Percentiles rank a stretch among this genome's conserved stretches.
Conservation (phyloP, 1,140 invertebrate species). For the Parapsyche elsis region DNA sequence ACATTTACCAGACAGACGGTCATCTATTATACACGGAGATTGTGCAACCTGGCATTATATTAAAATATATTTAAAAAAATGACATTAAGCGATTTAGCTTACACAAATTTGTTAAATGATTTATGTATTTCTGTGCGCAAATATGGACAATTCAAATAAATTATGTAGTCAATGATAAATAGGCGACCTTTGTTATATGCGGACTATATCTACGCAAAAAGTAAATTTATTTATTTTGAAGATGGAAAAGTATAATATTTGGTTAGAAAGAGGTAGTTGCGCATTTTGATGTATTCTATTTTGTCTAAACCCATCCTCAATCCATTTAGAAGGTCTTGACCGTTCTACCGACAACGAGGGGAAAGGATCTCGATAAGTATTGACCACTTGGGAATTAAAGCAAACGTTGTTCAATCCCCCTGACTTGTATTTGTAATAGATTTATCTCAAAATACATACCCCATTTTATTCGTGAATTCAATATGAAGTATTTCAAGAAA, state of each 20-base stretch:
- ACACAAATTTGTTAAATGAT: no score
- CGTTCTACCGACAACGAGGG: conserved; percentile 35
- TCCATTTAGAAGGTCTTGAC: conserved; percentile 43
- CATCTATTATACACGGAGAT: conserved; percentile 30
- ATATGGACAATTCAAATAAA: no score
- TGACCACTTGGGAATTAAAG: conserved; percentile 44
- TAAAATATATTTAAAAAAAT: not conserved
- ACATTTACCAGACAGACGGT: not conserved
- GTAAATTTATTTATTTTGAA: not conserved
- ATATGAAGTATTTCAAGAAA: conserved; percentile 19
- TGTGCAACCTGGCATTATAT: conserved; percentile 3
- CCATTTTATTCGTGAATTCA: conserved; percentile 18
- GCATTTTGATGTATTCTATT: conserved; percentile 45
- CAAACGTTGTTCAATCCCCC: conserved; percentile 39
- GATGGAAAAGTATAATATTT: not conserved
- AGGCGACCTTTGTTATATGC: no score
- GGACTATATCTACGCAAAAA: not conserved
- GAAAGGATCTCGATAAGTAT: conserved; percentile 40
- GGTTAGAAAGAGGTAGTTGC: not conserved
- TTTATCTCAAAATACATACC: conserved; percentile 35
- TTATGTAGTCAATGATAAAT: no score
- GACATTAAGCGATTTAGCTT: no score
- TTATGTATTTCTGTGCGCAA: no score
- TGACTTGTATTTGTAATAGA: conserved; percentile 43
- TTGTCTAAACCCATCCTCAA: conserved; percentile 34